phyloP scores from a whole-genome alignment of 1,140 invertebrate genomes.

The Lepidurus couesii region DNA sequence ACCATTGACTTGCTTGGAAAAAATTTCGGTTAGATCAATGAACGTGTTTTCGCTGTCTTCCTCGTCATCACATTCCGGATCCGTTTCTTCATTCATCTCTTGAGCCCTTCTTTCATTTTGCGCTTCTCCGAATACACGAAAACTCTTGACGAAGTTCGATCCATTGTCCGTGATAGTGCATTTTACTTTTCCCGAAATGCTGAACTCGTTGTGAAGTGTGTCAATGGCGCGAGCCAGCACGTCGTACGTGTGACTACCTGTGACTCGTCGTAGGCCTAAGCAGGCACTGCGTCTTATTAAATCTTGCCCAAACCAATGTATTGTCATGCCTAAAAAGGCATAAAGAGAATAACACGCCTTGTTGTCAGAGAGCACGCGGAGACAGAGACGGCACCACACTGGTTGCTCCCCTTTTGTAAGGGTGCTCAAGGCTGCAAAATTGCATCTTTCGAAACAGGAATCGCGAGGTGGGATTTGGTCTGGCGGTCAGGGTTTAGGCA shows the following conservation, averaged over 20 bases:
- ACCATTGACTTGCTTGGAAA: too few relatives aligned
- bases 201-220: slow-evolving; percentile 30
- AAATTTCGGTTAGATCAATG: too few relatives aligned
- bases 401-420: too few relatives aligned
- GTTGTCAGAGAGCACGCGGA: too few relatives aligned
- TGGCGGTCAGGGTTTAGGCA: too few relatives aligned
- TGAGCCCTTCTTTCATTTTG: too few relatives aligned
- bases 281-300: background rate
- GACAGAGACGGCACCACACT: too few relatives aligned
- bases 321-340: background rate
- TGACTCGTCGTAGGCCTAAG: slow-evolving; percentile 17
- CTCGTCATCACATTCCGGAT: background rate
- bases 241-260: slow-evolving; percentile 29
- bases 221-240: slow-evolving; percentile 28
- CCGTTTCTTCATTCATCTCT: background rate
- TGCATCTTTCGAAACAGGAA: too few relatives aligned
- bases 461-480: too few relatives aligned
- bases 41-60: background rate
- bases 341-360: too few relatives aligned
- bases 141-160: slow-evolving; percentile 33
- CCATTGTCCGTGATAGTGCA: slow-evolving; percentile 34
- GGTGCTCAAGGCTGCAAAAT: too few relatives aligned
- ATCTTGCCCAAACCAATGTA: background rate
- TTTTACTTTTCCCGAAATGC: slow-evolving; percentile 28
- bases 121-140: slow-evolving; percentile 27